A percentile compares a stretch with the other conserved stretches of the same genome.
These are phyloP conservation scores for Lithosia quadra DNA, from an alignment of 2,888 invertebrate genomes.

Conservation along the genomic window DNA sequence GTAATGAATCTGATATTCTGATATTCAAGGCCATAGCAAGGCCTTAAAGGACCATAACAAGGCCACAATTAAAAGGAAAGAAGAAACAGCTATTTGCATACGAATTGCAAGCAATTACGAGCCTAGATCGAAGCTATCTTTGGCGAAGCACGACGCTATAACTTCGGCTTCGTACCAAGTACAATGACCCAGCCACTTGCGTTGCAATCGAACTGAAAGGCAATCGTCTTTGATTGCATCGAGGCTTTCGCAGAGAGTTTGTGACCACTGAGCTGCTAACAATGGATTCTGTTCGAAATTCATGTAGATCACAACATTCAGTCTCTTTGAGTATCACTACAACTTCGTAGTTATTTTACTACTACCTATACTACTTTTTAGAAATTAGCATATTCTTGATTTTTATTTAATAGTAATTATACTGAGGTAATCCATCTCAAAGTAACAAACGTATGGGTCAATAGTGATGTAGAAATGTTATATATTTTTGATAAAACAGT, in stretches of 20 bases:
- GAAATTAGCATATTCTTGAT: too few relatives aligned
- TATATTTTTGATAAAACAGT: too few relatives aligned
- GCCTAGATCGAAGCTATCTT: background rate
- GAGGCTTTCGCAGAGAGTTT: conserved; percentile 14
- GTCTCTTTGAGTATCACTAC: background rate
- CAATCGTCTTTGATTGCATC: conserved; percentile 38
- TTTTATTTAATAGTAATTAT: too few relatives aligned
- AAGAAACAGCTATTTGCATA: background rate
- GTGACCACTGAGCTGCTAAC: conserved; percentile 28
- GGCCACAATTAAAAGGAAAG: background rate
- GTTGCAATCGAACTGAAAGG: conserved; percentile 35
- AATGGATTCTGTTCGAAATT: conserved; percentile 18
- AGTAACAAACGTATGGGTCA: too few relatives aligned
- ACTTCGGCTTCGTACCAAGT: background rate
- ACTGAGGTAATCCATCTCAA: too few relatives aligned
- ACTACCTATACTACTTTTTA: background rate
- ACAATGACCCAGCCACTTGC: conserved; percentile 16
- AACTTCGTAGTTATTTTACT: background rate
- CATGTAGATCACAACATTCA: background rate
- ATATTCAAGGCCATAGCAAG: background rate
- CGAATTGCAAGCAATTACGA: background rate
- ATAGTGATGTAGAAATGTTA: too few relatives aligned
- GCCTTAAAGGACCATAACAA: too few relatives aligned
- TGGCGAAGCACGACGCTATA: background rate
- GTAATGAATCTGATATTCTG: background rate